A percentile compares a stretch with the other conserved stretches of the same genome.
These are phyloP conservation scores for Hemiprocne comata DNA, from an alignment of 2,113 vertebrate genomes.

Conservation along the genomic window DNA sequence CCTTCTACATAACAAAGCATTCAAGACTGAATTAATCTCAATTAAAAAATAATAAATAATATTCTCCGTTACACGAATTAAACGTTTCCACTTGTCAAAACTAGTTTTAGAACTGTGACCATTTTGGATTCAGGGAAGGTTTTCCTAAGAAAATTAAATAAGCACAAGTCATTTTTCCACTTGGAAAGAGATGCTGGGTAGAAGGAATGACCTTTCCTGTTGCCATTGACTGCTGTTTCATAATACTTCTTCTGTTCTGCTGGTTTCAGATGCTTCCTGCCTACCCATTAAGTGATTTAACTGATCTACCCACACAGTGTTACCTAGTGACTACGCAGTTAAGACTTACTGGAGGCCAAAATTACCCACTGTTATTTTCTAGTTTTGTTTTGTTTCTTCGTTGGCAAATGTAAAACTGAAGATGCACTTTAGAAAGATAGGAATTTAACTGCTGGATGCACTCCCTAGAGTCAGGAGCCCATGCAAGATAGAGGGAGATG, in stretches of 20 bases:
- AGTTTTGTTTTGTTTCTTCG: background rate
- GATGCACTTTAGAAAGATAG: background rate
- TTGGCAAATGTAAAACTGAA: background rate
- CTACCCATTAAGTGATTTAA: constrained; percentile 22
- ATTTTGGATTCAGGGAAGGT: background rate
- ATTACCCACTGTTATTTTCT: background rate
- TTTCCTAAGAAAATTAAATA: background rate
- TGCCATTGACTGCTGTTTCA: background rate
- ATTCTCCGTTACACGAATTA: background rate
- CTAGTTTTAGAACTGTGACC: background rate
- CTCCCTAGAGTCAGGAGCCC: background rate
- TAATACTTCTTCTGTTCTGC: constrained; percentile 15
- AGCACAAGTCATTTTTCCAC: background rate
- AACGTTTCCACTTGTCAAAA: background rate
- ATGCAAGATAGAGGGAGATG: background rate
- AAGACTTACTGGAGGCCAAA: background rate
- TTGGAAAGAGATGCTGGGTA: background rate
- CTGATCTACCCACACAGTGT: constrained; percentile 15
- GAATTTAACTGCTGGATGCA: background rate
- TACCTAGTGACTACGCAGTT: constrained; percentile 15
- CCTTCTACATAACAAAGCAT: background rate
- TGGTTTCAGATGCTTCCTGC: constrained; percentile 14
- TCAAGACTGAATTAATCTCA: background rate
- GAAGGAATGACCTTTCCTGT: background rate
- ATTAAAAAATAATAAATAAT: background rate